A percentile compares a stretch with the other conserved stretches of the same genome.
Evolutionary conservation across 2,113 vertebrate species (phyloP).

Genomic region (Nycticorax nycticorax): DNA sequence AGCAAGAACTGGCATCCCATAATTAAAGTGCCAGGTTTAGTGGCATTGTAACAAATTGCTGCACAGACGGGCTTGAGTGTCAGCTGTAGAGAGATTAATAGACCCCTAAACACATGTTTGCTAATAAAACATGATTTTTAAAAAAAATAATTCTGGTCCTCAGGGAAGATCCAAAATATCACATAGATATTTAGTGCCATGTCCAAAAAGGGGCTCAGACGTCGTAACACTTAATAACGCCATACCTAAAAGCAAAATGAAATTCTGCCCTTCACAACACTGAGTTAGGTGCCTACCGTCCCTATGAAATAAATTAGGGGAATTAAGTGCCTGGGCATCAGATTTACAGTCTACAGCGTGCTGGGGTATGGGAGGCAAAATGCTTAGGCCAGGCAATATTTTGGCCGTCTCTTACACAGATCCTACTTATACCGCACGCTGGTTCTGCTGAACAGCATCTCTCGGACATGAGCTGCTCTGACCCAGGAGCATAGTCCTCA

Average conservation of each 20-base stretch:
- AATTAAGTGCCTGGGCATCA: neutral
- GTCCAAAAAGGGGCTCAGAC: neutral
- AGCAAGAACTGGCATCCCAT: constrained; percentile 8
- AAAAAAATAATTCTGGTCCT: neutral
- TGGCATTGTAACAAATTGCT: neutral
- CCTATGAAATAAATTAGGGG: neutral
- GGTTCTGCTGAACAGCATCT: neutral
- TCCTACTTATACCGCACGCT: accelerated
- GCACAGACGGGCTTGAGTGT: neutral
- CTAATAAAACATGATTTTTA: neutral
- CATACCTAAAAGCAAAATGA: neutral
- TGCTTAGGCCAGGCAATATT: neutral
- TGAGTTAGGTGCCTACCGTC: neutral
- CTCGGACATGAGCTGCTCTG: neutral
- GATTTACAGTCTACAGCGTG: accelerated
- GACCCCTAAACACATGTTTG: neutral
- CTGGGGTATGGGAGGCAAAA: neutral
- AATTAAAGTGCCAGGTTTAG: constrained; percentile 22
- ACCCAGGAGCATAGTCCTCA: neutral
- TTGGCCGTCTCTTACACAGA: neutral
- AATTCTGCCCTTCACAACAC: neutral
- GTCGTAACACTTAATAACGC: neutral
- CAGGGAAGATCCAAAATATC: neutral
- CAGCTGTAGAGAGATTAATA: neutral
- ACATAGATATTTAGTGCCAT: neutral